These are phyloP conservation scores for Stenichneumon culpator DNA, from an alignment of 2,888 invertebrate species.

Conservation along the genomic window DNA sequence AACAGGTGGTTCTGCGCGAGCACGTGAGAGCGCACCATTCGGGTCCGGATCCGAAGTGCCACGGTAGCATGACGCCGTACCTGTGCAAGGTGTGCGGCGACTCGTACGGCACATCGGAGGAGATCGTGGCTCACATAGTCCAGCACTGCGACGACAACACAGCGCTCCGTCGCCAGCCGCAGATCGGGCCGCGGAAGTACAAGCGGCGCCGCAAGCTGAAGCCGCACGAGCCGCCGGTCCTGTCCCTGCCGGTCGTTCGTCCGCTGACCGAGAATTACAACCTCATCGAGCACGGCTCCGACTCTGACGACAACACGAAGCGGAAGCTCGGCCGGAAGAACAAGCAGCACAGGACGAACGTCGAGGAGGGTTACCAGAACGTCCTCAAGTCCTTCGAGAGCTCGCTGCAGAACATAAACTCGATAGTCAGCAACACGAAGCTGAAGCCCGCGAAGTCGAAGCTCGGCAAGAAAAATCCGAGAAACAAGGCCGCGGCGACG, in stretches of 20 bases:
- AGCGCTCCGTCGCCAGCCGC: conserved; percentile 92
- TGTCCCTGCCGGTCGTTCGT: conserved; percentile 61
- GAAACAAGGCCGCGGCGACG: conserved; percentile 81
- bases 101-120: conserved; percentile 90
- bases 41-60: conserved; percentile 90
- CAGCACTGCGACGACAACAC: conserved; percentile 95
- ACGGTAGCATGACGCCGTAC: conserved; percentile 89
- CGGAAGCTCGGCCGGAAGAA: conserved; percentile 82
- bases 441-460: conserved; percentile 80
- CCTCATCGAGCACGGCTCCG: conserved; percentile 78
- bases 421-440: conserved; percentile 85
- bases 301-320: conserved; percentile 84
- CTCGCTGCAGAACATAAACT: conserved; percentile 84
- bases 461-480: conserved; percentile 79
- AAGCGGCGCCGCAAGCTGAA: conserved; percentile 92
- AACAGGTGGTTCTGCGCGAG: conserved; percentile 91
- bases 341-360: conserved; percentile 79
- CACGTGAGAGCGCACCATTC: conserved; percentile 95
- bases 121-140: conserved; percentile 93
- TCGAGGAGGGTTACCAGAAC: conserved; percentile 83
- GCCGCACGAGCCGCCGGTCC: conserved; percentile 86
- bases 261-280: conserved; percentile 78
- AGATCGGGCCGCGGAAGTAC: conserved; percentile 92
- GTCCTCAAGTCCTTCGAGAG: conserved; percentile 83
- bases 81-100: conserved; percentile 92